phyloP scores from a whole-genome alignment of 2,113 vertebrate genomes.

The Notarius quadriscutis region DNA sequence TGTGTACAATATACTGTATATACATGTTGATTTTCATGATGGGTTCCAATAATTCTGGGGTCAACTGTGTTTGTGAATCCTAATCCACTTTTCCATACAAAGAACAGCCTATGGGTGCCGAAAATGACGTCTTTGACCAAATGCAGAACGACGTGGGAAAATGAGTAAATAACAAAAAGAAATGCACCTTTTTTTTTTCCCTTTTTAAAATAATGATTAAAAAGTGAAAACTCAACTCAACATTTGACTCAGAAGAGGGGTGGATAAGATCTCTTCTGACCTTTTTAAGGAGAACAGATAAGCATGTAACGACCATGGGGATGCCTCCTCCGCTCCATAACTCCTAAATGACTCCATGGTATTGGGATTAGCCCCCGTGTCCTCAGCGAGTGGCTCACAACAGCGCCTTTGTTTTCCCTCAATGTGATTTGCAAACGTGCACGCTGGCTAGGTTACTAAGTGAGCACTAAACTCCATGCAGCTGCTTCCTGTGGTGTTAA shows the following conservation, averaged over 20 bases:
- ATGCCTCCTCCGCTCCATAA: constrained; percentile 31
- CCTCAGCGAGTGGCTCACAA: constrained; percentile 59
- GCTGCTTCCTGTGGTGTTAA: constrained; percentile 79
- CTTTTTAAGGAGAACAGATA: constrained; percentile 1
- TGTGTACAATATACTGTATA: too few species aligned
- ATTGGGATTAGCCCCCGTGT: constrained; percentile 59
- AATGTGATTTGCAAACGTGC: constrained; percentile 62
- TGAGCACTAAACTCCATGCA: constrained; percentile 62
- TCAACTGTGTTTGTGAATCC: not conserved
- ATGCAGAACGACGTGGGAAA: not conserved
- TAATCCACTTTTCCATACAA: not conserved
- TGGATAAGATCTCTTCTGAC: not conserved
- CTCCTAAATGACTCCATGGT: constrained; percentile 58
- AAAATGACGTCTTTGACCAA: not conserved
- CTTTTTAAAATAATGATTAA: not conserved
- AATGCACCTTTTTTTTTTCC: not conserved
- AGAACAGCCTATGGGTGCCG: too few species aligned
- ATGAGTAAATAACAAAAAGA: not conserved
- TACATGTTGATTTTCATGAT: not conserved
- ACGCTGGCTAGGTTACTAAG: constrained; percentile 54
- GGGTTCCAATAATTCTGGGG: not conserved
- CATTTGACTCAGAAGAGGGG: not conserved
- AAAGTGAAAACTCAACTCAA: not conserved
- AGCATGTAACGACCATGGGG: constrained; percentile 44
- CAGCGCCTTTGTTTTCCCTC: constrained; percentile 63